Evolutionary conservation across 2,888 invertebrate species (phyloP).

Genomic region (Panorpa germanica): DNA sequence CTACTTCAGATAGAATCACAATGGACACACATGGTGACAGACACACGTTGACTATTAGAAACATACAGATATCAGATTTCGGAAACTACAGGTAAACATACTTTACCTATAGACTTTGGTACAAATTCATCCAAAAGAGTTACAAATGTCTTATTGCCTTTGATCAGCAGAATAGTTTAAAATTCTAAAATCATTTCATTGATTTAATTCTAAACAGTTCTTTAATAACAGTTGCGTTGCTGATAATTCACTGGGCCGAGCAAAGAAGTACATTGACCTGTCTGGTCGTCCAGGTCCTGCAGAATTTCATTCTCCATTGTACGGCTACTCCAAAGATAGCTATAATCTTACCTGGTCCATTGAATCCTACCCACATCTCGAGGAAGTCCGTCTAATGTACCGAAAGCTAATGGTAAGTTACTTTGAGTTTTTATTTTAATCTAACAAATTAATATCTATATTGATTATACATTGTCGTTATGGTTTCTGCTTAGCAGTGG

Average conservation of each 20-base stretch:
- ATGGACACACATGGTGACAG: constrained; percentile 38
- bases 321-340: constrained; percentile 26
- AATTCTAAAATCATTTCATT: too few species aligned
- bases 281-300: constrained; percentile 40
- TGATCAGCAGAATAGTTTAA: too few species aligned
- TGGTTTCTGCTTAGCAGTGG: too few species aligned
- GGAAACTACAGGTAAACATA: constrained; percentile 39
- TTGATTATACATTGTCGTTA: too few species aligned
- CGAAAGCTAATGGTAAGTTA: constrained; percentile 34
- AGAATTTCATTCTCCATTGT: constrained; percentile 35
- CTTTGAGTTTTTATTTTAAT: too few species aligned
- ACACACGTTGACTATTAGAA: constrained; percentile 34
- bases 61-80: constrained; percentile 39
- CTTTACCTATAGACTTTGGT: too few species aligned
- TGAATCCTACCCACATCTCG: constrained; percentile 42
- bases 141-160: too few species aligned
- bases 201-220: too few species aligned
- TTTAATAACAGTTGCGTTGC: constrained; percentile 29
- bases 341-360: constrained; percentile 39
- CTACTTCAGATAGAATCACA: constrained; percentile 37
- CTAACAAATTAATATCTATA: too few species aligned
- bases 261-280: constrained; percentile 39
- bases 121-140: too few species aligned
- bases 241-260: constrained; percentile 36
- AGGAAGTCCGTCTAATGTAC: constrained; percentile 37